These are phyloP conservation scores for Pseudopipra pipra DNA, from an alignment of 2,113 vertebrate genomes.

Conservation along the genomic window DNA sequence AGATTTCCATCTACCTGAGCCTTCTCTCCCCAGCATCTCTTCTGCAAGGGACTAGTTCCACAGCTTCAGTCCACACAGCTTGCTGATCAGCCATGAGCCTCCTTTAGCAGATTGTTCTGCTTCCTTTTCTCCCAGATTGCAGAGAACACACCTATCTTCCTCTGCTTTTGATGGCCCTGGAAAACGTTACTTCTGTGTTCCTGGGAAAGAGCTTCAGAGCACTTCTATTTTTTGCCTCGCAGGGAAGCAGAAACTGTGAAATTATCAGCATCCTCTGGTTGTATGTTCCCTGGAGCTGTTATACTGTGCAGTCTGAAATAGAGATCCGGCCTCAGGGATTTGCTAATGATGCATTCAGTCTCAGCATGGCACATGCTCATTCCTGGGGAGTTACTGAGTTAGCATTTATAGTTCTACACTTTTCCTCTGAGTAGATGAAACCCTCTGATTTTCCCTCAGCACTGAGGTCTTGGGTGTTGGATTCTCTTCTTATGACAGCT, in stretches of 20 bases:
- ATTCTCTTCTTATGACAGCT: constrained; percentile 52
- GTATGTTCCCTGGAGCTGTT: constrained; percentile 38
- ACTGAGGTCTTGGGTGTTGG: constrained; percentile 18
- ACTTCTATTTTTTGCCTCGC: constrained; percentile 50
- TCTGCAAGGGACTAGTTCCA: not conserved
- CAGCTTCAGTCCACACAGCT: not conserved
- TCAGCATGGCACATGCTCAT: constrained; percentile 54
- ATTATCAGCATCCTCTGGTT: constrained; percentile 46
- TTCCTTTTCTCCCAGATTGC: not conserved
- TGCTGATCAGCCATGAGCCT: not conserved
- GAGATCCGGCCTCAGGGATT: constrained; percentile 5
- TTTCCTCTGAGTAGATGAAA: constrained; percentile 26
- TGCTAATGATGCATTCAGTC: constrained; percentile 42
- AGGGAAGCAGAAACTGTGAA: constrained; percentile 52
- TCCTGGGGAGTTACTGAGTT: constrained; percentile 56
- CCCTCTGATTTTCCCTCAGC: constrained; percentile 27
- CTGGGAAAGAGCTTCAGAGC: not conserved
- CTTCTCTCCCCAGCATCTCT: not conserved
- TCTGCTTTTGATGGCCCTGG: not conserved
- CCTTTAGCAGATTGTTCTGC: not conserved
- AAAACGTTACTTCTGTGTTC: constrained; percentile 13
- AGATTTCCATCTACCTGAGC: not conserved
- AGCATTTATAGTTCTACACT: constrained; percentile 44
- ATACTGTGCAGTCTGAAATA: constrained; percentile 37
- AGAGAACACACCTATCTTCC: not conserved